Percentiles rank a stretch among this genome's conserved stretches.
phyloP scores from a whole-genome alignment of 2,888 invertebrate genomes.

The Leptinotarsa haldemani region DNA sequence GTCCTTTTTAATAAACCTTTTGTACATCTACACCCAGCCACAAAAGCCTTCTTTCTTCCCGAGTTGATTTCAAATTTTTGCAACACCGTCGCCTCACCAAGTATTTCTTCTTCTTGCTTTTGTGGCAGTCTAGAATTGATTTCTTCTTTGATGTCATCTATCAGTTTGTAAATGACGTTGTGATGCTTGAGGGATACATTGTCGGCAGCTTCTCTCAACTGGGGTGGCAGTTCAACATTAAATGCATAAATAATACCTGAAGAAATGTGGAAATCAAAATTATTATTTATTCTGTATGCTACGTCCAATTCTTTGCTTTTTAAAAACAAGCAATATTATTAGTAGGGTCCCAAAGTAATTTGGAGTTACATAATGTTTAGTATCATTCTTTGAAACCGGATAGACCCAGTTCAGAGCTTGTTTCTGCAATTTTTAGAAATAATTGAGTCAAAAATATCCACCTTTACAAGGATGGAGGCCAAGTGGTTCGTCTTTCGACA shows the following conservation, averaged over 20 bases:
- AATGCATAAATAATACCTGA: slow-evolving; percentile 89
- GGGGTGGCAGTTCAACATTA: slow-evolving; percentile 75
- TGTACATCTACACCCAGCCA: slow-evolving; percentile 89
- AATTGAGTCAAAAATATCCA: no score
- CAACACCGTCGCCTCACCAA: slow-evolving; percentile 87
- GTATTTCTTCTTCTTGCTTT: slow-evolving; percentile 78
- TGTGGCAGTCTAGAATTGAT: slow-evolving; percentile 79
- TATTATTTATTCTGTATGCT: no score
- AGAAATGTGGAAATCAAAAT: slow-evolving; percentile 63
- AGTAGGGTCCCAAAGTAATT: no score
- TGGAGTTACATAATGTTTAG: no score
- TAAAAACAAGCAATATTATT: no score
- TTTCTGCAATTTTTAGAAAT: no score
- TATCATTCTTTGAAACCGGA: no score
- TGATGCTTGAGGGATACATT: slow-evolving; percentile 74
- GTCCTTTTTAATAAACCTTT: slow-evolving; percentile 80
- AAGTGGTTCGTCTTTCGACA: no score
- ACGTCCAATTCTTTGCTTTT: no score
- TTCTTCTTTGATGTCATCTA: slow-evolving; percentile 88
- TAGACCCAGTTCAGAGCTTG: no score
- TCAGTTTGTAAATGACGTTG: slow-evolving; percentile 93
- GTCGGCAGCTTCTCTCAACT: slow-evolving; percentile 68
- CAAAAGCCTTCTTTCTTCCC: slow-evolving; percentile 81
- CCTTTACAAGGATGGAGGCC: no score
- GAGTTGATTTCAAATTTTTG: slow-evolving; percentile 86